phyloP scores from a whole-genome alignment of 2,113 vertebrate species.

The Calonectris borealis region DNA sequence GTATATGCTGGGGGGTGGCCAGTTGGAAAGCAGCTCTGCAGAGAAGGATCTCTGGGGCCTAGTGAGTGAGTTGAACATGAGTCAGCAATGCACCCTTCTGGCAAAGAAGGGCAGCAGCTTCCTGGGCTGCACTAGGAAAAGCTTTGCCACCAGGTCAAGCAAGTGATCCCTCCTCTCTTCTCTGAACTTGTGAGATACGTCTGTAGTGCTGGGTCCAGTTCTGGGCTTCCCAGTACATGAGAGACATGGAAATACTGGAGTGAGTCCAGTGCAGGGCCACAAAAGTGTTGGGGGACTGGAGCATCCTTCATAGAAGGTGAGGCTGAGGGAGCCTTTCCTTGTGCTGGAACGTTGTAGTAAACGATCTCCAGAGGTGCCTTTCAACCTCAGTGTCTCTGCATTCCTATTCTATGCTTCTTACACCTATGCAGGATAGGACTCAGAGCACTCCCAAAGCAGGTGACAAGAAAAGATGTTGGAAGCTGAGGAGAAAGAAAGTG shows the following conservation, averaged over 20 bases:
- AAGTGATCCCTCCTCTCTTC: neutral
- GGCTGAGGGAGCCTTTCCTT: neutral
- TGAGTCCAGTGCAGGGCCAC: neutral
- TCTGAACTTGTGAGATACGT: neutral
- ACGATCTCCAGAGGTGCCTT: neutral
- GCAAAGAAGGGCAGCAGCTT: neutral
- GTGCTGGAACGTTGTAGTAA: neutral
- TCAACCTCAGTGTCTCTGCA: neutral
- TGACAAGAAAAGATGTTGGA: neutral
- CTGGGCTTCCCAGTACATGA: neutral
- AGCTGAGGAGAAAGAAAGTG: neutral
- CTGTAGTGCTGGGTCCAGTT: neutral
- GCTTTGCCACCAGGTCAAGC: neutral
- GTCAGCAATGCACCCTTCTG: neutral
- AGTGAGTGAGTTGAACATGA: neutral
- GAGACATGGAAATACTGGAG: neutral
- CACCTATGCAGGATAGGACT: neutral
- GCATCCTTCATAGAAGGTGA: neutral
- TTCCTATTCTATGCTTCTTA: neutral
- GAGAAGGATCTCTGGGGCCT: neutral
- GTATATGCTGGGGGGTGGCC: neutral
- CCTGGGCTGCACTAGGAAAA: neutral
- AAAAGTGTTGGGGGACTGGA: neutral
- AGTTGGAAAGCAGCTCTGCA: neutral
- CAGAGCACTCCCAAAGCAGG: neutral